A percentile compares a stretch with the other conserved stretches of the same genome.
Conservation (phyloP, 2,113 vertebrate species). For the Felis chaus region DNA sequence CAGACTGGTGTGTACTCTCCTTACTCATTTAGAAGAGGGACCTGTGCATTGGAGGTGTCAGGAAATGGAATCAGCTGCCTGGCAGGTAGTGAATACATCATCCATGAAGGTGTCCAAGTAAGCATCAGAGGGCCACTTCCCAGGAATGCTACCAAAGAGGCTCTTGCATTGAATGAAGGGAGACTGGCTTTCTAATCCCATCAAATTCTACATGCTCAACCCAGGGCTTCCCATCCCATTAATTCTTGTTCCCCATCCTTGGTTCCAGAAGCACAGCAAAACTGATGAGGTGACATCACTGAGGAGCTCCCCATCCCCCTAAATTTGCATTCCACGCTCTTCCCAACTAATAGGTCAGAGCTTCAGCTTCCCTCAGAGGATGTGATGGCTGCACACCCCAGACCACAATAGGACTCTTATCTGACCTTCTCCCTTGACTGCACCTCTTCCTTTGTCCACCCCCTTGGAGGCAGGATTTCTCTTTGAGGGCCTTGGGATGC, state of each 20-base stretch:
- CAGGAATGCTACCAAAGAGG: not conserved
- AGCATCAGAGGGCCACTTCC: not conserved
- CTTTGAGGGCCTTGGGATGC: not conserved
- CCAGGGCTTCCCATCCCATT: not conserved
- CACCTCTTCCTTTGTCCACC: not conserved
- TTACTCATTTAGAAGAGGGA: not conserved
- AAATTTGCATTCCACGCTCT: not conserved
- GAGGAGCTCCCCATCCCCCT: not conserved
- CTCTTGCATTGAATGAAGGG: not conserved
- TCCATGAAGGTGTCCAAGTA: not conserved
- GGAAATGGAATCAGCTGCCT: not conserved
- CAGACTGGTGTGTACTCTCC: not conserved
- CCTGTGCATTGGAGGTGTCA: too few species aligned
- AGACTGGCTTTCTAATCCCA: not conserved
- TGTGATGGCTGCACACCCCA: not conserved
- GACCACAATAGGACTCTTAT: not conserved
- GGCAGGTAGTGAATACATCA: not conserved
- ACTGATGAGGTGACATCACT: not conserved
- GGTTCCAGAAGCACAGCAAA: not conserved
- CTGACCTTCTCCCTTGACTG: not conserved
- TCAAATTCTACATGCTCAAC: not conserved
- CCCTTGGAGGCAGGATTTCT: not conserved
- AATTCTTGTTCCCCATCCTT: not conserved
- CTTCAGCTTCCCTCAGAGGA: not conserved
- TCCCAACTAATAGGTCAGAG: not conserved